A percentile compares a stretch with the other conserved stretches of the same genome.
phyloP scores from a whole-genome alignment of 2,888 invertebrate genomes.

The Stenolophus ochropezus region DNA sequence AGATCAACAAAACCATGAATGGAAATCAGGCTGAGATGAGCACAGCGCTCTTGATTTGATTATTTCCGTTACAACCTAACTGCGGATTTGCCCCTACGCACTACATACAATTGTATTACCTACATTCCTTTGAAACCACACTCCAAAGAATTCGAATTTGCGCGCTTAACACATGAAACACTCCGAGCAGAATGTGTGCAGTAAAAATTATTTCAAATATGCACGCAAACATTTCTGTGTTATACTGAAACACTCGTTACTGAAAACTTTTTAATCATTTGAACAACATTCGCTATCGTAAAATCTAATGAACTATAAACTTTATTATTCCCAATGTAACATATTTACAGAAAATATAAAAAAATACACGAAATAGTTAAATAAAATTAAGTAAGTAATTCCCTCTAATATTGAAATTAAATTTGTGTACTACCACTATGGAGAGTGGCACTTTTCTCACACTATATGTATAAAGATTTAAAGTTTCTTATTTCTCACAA shows the following conservation, averaged over 20 bases:
- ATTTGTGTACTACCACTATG: too few species aligned
- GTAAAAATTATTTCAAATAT: not conserved
- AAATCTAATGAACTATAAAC: too few species aligned
- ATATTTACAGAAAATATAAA: too few species aligned
- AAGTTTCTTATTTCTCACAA: too few species aligned
- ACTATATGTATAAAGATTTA: too few species aligned
- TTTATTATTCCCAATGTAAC: too few species aligned
- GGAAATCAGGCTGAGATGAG: constrained; percentile 21
- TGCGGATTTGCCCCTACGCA: not conserved
- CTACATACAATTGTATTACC: constrained; percentile 1
- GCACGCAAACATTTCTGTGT: not conserved
- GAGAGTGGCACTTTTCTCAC: too few species aligned
- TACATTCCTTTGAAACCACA: not conserved
- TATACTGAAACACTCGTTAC: not conserved
- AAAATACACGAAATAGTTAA: too few species aligned
- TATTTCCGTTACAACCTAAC: constrained; percentile 9
- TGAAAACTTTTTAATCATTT: too few species aligned
- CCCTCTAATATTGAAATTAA: too few species aligned
- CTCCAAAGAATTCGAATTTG: not conserved
- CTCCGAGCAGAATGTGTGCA: not conserved
- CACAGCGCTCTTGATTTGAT: constrained; percentile 16
- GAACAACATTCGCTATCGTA: too few species aligned
- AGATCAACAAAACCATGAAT: constrained; percentile 40
- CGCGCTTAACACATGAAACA: not conserved
- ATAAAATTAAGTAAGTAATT: too few species aligned